Evolutionary conservation across 1,140 invertebrate genomes (phyloP).

Genomic region (Archegozetes longisetosus): DNA sequence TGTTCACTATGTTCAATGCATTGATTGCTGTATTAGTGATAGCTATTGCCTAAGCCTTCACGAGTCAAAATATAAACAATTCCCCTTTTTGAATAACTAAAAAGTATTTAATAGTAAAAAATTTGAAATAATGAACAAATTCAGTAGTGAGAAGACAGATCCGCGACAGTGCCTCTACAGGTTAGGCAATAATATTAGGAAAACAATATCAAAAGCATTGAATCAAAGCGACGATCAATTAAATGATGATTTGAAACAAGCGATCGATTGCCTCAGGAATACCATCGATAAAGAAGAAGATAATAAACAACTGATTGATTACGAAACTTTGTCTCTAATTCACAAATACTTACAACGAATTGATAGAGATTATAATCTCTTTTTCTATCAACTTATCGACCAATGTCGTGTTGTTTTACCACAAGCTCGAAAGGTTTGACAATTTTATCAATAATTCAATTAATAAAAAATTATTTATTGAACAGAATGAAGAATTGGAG

Average conservation of each 20-base stretch:
- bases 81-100: too few relatives aligned
- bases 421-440: not conserved
- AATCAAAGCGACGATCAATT: not conserved
- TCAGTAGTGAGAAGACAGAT: not conserved
- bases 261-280: not conserved
- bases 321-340: not conserved
- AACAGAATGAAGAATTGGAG: not conserved
- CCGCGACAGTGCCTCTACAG: not conserved
- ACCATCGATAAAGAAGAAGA: not conserved
- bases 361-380: not conserved
- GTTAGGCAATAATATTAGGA: not conserved
- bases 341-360: slow-evolving; percentile 1
- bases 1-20: too few relatives aligned
- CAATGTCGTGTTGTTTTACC: not conserved
- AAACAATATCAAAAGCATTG: not conserved
- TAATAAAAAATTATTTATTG: not conserved
- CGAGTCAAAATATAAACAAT: too few relatives aligned
- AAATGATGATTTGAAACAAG: not conserved
- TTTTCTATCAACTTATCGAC: slow-evolving; percentile 2
- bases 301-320: not conserved
- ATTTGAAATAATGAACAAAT: not conserved
- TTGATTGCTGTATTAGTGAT: too few relatives aligned
- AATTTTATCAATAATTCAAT: not conserved
- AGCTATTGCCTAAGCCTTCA: too few relatives aligned
- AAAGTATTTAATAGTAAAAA: too few relatives aligned